phyloP scores from a whole-genome alignment of 1,140 invertebrate genomes.

The Meloidogyne hapla region DNA sequence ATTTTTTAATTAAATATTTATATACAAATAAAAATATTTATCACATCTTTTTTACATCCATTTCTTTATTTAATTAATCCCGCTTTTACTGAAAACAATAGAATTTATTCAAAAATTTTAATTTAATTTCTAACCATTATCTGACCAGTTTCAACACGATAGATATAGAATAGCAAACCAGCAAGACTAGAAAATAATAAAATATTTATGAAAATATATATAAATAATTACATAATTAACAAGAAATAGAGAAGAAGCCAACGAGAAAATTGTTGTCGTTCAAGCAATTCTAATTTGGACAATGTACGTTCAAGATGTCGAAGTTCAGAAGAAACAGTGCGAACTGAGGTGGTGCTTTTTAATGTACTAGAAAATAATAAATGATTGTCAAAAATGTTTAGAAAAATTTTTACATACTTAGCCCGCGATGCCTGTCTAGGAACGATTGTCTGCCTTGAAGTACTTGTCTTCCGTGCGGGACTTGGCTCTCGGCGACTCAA shows the following conservation, averaged over 20 bases:
- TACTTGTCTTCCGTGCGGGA: neutral
- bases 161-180: neutral
- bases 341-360: neutral
- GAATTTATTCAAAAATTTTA: neutral
- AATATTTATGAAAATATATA: neutral
- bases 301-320: neutral
- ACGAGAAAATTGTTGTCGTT: neutral
- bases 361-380: neutral
- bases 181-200: neutral
- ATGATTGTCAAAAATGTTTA: too few relatives aligned
- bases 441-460: neutral
- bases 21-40: neutral
- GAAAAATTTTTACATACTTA: neutral
- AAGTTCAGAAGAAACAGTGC: neutral
- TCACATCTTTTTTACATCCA: neutral
- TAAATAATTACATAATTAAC: constrained; percentile 6
- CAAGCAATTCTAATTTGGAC: neutral
- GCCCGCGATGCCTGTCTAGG: neutral
- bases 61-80: neutral
- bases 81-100: neutral
- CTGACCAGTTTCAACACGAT: neutral
- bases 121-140: neutral
- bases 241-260: neutral
- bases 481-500: neutral
- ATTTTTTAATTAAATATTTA: too few relatives aligned